Conservation (phyloP, 2,797 vertebrate species). For the Aythya fuligula region DNA sequence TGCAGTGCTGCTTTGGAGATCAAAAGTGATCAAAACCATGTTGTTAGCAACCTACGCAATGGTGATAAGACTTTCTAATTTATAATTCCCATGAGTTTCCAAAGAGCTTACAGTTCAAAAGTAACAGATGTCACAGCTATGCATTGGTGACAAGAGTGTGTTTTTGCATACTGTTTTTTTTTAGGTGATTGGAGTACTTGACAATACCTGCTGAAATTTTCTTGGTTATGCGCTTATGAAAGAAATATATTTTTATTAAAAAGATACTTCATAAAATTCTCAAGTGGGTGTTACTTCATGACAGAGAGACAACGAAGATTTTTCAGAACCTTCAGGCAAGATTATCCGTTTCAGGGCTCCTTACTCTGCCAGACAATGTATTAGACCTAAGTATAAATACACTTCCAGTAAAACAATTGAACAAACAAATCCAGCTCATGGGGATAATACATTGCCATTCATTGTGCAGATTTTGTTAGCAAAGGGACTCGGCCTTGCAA, state of each 20-base stretch:
- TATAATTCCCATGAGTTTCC: rapidly evolving
- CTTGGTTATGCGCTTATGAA: neutral
- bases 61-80: neutral
- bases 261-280: neutral
- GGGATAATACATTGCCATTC: neutral
- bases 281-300: neutral
- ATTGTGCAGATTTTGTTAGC: neutral
- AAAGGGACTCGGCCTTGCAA: neutral
- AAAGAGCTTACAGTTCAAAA: neutral
- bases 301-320: neutral
- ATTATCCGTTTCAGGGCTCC: neutral
- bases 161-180: neutral
- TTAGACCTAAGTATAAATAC: neutral
- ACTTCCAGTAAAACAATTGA: neutral
- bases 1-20: neutral
- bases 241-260: neutral
- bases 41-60: neutral
- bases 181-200: neutral
- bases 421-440: neutral
- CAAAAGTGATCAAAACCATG: neutral
- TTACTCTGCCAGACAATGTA: neutral
- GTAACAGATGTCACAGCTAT: neutral
- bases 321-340: neutral
- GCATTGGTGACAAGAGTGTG: neutral
- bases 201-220: neutral